These are phyloP conservation scores for Ispidina lecontei DNA, from an alignment of 2,797 vertebrate genomes.

Conservation along the genomic window DNA sequence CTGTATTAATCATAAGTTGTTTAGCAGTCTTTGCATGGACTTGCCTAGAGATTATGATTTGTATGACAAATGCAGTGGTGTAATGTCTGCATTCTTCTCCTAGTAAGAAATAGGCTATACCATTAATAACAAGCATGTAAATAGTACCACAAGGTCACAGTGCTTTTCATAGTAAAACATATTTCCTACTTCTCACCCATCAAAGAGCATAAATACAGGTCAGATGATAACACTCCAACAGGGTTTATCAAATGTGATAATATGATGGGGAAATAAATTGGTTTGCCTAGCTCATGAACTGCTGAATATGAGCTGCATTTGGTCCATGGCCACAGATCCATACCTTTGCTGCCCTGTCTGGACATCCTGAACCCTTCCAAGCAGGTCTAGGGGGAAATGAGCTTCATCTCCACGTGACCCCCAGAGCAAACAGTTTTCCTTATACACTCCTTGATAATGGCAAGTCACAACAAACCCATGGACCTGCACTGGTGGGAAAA, in stretches of 20 bases:
- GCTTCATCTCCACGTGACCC: background rate
- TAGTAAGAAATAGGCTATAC: background rate
- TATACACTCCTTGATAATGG: background rate
- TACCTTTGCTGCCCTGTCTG: background rate
- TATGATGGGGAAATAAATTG: background rate
- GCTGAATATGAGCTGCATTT: background rate
- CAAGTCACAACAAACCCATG: background rate
- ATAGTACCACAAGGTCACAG: background rate
- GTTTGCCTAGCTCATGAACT: background rate
- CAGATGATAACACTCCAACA: background rate
- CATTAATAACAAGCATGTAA: background rate
- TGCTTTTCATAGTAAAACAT: background rate
- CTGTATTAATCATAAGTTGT: slow-evolving; percentile 24
- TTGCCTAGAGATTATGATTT: background rate
- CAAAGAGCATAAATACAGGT: background rate
- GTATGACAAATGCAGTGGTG: background rate
- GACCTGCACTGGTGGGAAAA: background rate
- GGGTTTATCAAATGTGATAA: background rate
- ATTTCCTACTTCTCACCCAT: background rate
- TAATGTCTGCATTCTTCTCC: background rate
- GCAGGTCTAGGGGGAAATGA: background rate
- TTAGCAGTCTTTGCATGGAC: slow-evolving; percentile 6
- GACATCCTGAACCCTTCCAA: background rate
- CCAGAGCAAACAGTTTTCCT: background rate
- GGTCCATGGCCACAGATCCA: background rate